These are phyloP conservation scores for Pampusana beccarii DNA, from an alignment of 2,113 vertebrate genomes.

Conservation along the genomic window DNA sequence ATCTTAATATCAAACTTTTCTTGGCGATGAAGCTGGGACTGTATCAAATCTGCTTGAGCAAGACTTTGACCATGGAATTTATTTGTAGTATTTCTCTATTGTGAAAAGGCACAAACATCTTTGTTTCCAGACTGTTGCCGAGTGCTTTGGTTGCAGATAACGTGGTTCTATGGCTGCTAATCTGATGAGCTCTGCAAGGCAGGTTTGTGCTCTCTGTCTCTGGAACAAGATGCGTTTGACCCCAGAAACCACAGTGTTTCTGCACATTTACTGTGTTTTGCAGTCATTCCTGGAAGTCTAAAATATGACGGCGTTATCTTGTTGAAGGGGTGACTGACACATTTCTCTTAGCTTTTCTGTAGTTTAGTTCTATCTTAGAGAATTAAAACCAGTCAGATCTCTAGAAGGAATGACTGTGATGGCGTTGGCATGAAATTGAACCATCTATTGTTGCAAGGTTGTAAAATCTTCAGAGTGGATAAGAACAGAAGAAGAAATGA, in stretches of 20 bases:
- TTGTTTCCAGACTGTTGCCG: neutral
- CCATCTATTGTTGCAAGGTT: neutral
- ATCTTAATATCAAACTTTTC: neutral
- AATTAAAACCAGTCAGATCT: neutral
- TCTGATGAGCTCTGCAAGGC: neutral
- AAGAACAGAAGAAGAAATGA: neutral
- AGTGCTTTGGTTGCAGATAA: neutral
- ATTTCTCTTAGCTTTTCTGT: neutral
- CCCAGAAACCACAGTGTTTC: neutral
- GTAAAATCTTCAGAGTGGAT: neutral
- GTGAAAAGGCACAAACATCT: neutral
- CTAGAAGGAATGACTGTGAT: neutral
- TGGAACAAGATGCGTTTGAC: neutral
- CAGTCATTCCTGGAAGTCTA: neutral
- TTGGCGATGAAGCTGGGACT: rapidly evolving
- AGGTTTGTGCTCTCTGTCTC: neutral
- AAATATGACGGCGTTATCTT: neutral
- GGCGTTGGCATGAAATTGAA: neutral
- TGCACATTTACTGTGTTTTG: neutral
- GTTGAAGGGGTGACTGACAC: neutral
- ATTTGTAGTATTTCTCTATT: neutral
- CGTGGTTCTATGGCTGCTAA: neutral
- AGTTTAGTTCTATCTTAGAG: neutral
- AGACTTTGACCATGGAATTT: neutral
- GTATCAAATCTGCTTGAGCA: neutral